Evolutionary conservation across 2,888 invertebrate species (phyloP), one percentile per base, ranked within the genome.

Genomic region (Amphipoea oculea): DNA sequence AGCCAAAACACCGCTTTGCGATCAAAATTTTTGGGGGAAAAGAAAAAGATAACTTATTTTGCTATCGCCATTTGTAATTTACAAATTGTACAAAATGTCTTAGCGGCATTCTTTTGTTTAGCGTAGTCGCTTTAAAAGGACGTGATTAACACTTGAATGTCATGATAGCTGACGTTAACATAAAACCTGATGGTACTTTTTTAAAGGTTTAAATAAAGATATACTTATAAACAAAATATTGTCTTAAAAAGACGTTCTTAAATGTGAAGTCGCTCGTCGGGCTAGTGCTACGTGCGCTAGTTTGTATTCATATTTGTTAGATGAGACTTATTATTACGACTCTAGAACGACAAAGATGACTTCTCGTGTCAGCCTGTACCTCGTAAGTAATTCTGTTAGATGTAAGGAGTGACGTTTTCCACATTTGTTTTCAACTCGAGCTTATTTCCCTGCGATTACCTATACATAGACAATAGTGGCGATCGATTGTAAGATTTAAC

Each of bases 1-100:
- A 96, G 97, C 96, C 95, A 93, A 95, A 95, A 95, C 95, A 95
- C 95, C 94, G 96, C 96, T 96, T 96, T 94, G 94, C 94, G 94
- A 93, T 94, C 94, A 92, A 95, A 94, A 94, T 92, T 95, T 94
- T 94, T 92, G 89, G 84, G 76, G 70, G 81, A 83, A 75, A 76
- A 23, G 69, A 71, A 82, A 79, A 85, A 79, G 89, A 93, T 88
- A 93, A 92, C 91, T 96, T 96, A 96, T 96, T 96, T 96, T 96
- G 96, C 96, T 96, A 96, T 92, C 91, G 93, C 94, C 93, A 93
- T 95, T 87, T 91, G 90, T 91, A 85, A 92, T 94, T 90, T 94
- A 94, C 90, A 94, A 92, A 92, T 89, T 89, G 90, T 93, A 94
- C 91, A 86, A 86, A 84, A 90, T 91, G 87, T 91, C 91, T 92